Conservation (phyloP, 2,797 vertebrate genomes). For the Alauda arvensis region DNA sequence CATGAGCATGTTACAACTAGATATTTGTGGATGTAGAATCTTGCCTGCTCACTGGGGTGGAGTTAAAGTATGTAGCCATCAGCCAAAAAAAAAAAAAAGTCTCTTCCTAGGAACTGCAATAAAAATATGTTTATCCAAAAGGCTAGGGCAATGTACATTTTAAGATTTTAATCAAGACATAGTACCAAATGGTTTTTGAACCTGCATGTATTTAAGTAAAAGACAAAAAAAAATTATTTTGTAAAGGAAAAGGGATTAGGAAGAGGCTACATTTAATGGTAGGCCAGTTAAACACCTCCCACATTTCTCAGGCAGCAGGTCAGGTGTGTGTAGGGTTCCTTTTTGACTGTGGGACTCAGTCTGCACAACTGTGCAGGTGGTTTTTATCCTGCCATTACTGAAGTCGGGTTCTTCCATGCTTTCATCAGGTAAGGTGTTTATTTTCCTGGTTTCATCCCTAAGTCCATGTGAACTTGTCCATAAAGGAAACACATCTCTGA, state of each 20-base stretch:
- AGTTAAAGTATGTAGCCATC: constrained; percentile 22
- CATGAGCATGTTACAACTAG: constrained; percentile 18
- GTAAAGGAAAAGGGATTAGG: neutral
- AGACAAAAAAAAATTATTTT: neutral
- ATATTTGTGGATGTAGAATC: constrained; percentile 7
- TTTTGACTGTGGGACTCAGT: neutral
- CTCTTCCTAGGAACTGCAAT: neutral
- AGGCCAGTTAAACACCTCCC: neutral
- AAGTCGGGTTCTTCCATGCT: neutral
- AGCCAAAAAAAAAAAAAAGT: neutral
- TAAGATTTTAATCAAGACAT: neutral
- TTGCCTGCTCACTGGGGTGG: neutral
- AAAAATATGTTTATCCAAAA: neutral
- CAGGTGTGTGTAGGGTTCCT: neutral
- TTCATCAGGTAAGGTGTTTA: neutral
- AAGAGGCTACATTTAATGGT: neutral
- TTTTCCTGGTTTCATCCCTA: neutral
- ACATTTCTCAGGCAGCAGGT: fast-evolving
- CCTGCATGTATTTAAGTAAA: neutral
- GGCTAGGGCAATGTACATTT: neutral
- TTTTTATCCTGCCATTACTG: neutral
- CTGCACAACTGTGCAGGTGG: neutral
- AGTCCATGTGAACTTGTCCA: fast-evolving
- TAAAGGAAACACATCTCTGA: neutral
- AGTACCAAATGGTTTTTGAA: neutral